Base-by-base conservation (phyloP, 2,113 vertebrate genomes). In the Actinemys pallida region DNA sequence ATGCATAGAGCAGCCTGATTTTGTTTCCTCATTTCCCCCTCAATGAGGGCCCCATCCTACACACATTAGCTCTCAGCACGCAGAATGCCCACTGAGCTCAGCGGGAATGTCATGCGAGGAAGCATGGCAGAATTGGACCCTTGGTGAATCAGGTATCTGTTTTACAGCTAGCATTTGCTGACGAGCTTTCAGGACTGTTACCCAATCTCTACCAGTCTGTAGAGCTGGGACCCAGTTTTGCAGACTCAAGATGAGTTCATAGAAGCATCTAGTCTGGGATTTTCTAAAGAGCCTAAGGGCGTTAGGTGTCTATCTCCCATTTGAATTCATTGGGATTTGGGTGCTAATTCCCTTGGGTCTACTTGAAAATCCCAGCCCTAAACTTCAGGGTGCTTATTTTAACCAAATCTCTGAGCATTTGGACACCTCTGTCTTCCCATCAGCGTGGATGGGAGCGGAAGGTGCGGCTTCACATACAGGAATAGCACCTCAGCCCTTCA, bases 401-500 rank as follows among this genome's bases (percentile, higher is more conserved):
- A 49, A 39, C 75, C 93, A 62, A 39, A 59, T 62, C 81, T 76
- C 75, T 20, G 53, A 1, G 0, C 42, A 45, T 86, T 91, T 81
- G 89, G 81, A 22, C 0, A 1, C 81, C 75, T 81, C 84, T 72
- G 4, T 0, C 81, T 53, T 49, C 59, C 52, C 62, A 59, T 14
- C 13, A 52, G 84, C 14, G 3, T 45, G 3, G 80, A 57, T 39
- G 19, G 57, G 56, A 29, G 35, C 27, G 84, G 22, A 24, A 17
- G 83, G 56, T 5, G 0, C 50, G 10, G 88, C 16, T 57, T 35
- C 52, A 16, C 45, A 19, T 35, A 1, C 0, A 1, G 27, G 22
- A 72, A 10, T 19, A 22, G 31, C 19, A 5, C 12, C 2, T 56
- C 13, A 0, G 39, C 39, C 19, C 29, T 69, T 1, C 59, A 0